Evolutionary conservation across 1,140 invertebrate species (phyloP).

Genomic region (Wasmannia auropunctata): DNA sequence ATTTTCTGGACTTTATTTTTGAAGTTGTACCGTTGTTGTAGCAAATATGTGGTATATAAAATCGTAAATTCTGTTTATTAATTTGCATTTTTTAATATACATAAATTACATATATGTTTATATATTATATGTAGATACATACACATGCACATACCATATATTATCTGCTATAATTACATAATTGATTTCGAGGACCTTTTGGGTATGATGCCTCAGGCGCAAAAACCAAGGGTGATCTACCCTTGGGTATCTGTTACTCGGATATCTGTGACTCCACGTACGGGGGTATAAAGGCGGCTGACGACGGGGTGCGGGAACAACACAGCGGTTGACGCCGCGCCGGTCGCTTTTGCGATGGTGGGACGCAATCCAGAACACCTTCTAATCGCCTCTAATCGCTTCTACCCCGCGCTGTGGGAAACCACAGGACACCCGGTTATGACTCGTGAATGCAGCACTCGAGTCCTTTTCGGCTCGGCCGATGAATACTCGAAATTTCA

Average conservation of each 20-base stretch:
- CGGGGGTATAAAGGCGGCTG: background rate
- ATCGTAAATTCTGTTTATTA: background rate
- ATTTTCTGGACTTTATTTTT: too few relatives aligned
- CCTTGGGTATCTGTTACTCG: constrained; percentile 12
- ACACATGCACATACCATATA: background rate
- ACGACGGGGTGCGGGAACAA: constrained; percentile 9
- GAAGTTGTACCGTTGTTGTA: background rate
- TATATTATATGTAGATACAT: background rate
- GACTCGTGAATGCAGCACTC: constrained; percentile 31
- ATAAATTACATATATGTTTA: background rate
- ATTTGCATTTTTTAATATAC: background rate
- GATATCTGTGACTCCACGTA: too few relatives aligned
- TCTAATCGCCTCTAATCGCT: constrained; percentile 63
- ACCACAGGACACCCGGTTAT: constrained; percentile 37
- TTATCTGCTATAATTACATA: constrained; percentile 2
- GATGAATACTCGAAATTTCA: constrained; percentile 14
- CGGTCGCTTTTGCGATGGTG: constrained; percentile 39
- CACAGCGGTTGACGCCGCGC: background rate
- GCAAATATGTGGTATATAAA: background rate
- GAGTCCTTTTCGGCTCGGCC: constrained; percentile 11
- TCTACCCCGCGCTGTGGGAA: constrained; percentile 33
- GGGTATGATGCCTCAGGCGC: background rate
- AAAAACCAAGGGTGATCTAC: constrained; percentile 18
- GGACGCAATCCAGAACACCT: constrained; percentile 67
- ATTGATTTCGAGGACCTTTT: constrained; percentile 12